Evolutionary conservation across 2,888 invertebrate species (phyloP), one percentile per base, ranked within the genome.

Genomic region (Keiferia lycopersicella): DNA sequence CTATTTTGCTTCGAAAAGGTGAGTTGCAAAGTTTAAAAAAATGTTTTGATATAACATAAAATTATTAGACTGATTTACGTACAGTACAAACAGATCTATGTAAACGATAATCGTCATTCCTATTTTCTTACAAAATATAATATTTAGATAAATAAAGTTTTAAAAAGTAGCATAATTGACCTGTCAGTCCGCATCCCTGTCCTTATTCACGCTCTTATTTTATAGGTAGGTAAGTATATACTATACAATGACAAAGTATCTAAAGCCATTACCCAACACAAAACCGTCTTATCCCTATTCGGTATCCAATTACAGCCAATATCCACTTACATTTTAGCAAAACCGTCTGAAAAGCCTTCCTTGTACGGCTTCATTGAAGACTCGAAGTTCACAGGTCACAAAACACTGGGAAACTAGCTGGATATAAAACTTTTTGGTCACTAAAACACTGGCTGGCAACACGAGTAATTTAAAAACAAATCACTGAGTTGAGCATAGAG

Each of bases 251-350:
- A n/a, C n/a, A 45, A 10, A 22, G 11, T 2, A 14, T 53, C 20
- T 22, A 60, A 64, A 60, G 57, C 38, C 30, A 63, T 66, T 64
- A 67, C 66, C 48, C 61, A 39, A 61, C 62, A 45, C 45, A 59
- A 63, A 51, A 12, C 18, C 45, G 57, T 7, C 51, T 68, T 64
- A 68, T 64, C 61, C 67, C 68, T 64, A 84, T 82, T 82, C 79
- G 79, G 83, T 84, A 84, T 83, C 82, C 79, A 79, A 83, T 84
- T 82, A 82, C 75, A 63, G 71, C 71, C 71, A 78, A 77, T 73
- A 74, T 67, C 66, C 67, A 78, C 77, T 78, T 79, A 81, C 78
- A 76, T 80, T 80, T 79, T 75, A 71, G 73, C 73, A 64, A 68
- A 71, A 68, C 67, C 67, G 66, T 68, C 67, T 67, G 66, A 70